Conservation (phyloP, 2,113 vertebrate genomes). For the Procavia capensis region DNA sequence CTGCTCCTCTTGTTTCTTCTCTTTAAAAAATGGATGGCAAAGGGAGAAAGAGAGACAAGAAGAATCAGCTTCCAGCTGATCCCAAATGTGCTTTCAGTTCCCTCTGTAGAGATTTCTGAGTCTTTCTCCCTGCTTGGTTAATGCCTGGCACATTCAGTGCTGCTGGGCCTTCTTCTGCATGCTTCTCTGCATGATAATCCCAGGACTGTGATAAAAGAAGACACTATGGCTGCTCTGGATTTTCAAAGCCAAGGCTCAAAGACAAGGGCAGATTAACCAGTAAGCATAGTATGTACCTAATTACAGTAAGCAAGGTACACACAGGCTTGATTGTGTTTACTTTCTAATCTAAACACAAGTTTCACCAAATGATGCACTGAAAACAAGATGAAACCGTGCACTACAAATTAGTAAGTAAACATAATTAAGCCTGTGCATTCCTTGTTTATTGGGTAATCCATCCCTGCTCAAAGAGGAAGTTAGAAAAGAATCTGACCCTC, state of each 20-base stretch:
- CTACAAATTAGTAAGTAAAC: too few relatives aligned
- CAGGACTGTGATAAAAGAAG: background rate
- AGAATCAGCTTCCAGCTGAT: background rate
- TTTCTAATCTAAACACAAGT: too few relatives aligned
- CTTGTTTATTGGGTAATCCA: too few relatives aligned
- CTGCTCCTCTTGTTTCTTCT: background rate
- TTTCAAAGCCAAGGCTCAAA: slow-evolving; percentile 13
- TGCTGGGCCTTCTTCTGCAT: background rate
- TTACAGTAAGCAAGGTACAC: too few relatives aligned
- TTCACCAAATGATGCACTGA: too few relatives aligned
- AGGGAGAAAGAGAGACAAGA: background rate
- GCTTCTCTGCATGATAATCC: background rate
- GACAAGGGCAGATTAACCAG: background rate
- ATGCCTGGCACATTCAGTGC: background rate
- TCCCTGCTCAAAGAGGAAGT: background rate
- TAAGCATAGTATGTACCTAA: too few relatives aligned
- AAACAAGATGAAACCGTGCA: too few relatives aligned
- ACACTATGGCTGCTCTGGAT: background rate
- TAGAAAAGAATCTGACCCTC: slow-evolving; percentile 3
- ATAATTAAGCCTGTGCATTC: too few relatives aligned
- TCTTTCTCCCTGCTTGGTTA: background rate
- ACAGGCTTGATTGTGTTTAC: too few relatives aligned
- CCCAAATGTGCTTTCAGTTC: background rate
- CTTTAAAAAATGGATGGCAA: slow-evolving; percentile 1
- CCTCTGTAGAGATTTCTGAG: background rate